These are phyloP conservation scores for Leptinotarsa rubiginosa DNA, from an alignment of 2,888 invertebrate genomes.

Conservation along the genomic window DNA sequence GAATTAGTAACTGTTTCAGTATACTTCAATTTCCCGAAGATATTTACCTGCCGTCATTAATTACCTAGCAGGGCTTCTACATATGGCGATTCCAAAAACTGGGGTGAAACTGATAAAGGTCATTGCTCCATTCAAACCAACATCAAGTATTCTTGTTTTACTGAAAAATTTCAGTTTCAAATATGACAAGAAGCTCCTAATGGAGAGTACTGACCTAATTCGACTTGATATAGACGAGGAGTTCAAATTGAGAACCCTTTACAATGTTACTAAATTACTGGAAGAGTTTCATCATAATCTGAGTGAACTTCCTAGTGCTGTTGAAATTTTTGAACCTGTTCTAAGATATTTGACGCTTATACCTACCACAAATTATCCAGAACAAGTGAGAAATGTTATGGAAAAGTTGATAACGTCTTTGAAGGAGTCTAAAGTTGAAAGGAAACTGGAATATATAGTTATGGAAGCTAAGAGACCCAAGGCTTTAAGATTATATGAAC, in stretches of 20 bases:
- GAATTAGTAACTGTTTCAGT: conserved; percentile 68
- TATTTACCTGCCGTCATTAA: conserved; percentile 84
- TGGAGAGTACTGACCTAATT: conserved; percentile 72
- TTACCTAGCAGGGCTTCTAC: conserved; percentile 82
- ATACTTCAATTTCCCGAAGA: conserved; percentile 81
- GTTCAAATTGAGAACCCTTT: conserved; percentile 75
- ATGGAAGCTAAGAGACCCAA: conserved; percentile 80
- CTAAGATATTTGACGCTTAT: conserved; percentile 70
- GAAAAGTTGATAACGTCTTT: conserved; percentile 67
- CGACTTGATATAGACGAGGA: conserved; percentile 69
- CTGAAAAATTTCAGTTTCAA: conserved; percentile 37
- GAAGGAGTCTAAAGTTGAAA: conserved; percentile 68
- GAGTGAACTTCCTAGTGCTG: conserved; percentile 59
- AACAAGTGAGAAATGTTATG: conserved; percentile 68
- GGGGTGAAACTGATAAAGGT: conserved; percentile 73
- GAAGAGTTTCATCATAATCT: conserved; percentile 72
- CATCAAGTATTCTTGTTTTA: conserved; percentile 68
- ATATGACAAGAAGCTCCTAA: conserved; percentile 57
- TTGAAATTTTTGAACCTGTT: conserved; percentile 70
- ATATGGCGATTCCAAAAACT: conserved; percentile 76
- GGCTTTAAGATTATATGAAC: conserved; percentile 85
- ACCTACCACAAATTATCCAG: conserved; percentile 74
- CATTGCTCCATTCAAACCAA: conserved; percentile 76
- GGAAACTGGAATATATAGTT: conserved; percentile 71
- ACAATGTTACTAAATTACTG: conserved; percentile 70